Base-by-base conservation (phyloP, 2,888 invertebrate genomes). In the Phengaris arion region DNA sequence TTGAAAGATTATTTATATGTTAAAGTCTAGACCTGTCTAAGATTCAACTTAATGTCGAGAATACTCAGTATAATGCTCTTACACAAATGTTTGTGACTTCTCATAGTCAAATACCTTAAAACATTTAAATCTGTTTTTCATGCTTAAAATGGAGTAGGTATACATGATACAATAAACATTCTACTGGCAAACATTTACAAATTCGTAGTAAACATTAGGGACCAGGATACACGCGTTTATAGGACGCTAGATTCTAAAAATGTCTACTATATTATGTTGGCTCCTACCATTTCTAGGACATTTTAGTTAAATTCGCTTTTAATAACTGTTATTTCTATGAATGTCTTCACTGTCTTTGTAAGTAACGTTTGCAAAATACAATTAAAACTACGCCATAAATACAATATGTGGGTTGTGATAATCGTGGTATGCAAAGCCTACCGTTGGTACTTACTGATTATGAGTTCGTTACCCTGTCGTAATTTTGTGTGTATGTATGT, bases 391-490 rank as follows among this genome's bases (percentile, higher is more conserved):
- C 52, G 52, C 48, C 35, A 64, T 45, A 35, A 35, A 35, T 35
- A 35, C 35, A 64, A 35, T 12, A 52, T 35, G 64, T 64, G 59
- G 12, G 35, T 64, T 64, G 64, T 64, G 64, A 64, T 35, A 64
- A 64, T 35, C 12, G 45, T 64, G 64, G 64, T 64, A 35, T 64
- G 12, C 52, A 52, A 52, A 52, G 12, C 52, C 45, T 35, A 64
- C 13, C 13, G 59, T 59, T 22, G 59, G 22, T 45, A 35, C 35
- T 64, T 64, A 12, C 35, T 12, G 64, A 64, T 64, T 64, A 64
- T 64, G 64, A 64, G 64, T 64, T 64, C 64, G 64, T 64, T 64
- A 64, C 64, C 64, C 64, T 64, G 64, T 12, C 64, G 64, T 64
- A 64, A 35, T 35, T 2, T 22, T 64, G 8, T 0, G 5, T 59